Conservation (phyloP, 2,888 invertebrate genomes). For the Habroteleia sp. region DNA sequence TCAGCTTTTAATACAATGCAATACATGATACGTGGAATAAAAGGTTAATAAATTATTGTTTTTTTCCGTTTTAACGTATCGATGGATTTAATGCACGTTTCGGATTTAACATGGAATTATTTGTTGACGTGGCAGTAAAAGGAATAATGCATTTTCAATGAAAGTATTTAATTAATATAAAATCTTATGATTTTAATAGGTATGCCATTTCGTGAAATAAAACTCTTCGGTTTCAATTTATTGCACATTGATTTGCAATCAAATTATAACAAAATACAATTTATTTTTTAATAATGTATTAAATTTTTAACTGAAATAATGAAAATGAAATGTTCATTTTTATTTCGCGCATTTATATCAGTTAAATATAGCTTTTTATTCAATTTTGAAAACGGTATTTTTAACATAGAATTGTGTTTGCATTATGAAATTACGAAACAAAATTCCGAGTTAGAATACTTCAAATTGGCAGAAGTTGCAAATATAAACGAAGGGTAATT, state of each 20-base stretch:
- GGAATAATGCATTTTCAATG: slow-evolving; percentile 7
- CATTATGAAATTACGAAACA: neutral
- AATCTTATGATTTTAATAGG: slow-evolving; percentile 15
- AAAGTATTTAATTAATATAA: slow-evolving; percentile 23
- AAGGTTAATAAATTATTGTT: slow-evolving; percentile 27
- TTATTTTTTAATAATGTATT: too few species aligned
- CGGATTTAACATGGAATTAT: slow-evolving; percentile 11
- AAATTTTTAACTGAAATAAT: too few species aligned
- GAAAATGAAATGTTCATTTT: too few species aligned
- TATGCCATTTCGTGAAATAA: slow-evolving; percentile 1
- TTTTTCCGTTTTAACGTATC: slow-evolving; percentile 13
- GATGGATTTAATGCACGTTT: slow-evolving; percentile 5
- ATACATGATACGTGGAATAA: slow-evolving; percentile 1
- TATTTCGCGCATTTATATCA: too few species aligned
- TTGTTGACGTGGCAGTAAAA: slow-evolving; percentile 2
- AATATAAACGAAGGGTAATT: slow-evolving; percentile 11
- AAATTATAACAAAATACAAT: neutral
- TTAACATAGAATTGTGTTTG: too few species aligned
- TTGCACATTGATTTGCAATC: neutral
- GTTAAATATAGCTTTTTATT: too few species aligned
- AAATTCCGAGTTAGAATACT: neutral
- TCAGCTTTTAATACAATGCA: slow-evolving; percentile 17
- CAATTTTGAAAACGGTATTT: too few species aligned
- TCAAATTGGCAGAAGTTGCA: too few species aligned
- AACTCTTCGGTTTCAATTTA: slow-evolving; percentile 5